Evolutionary conservation across 2,797 vertebrate genomes (phyloP).

Genomic region (Coranthus polyacanthus): DNA sequence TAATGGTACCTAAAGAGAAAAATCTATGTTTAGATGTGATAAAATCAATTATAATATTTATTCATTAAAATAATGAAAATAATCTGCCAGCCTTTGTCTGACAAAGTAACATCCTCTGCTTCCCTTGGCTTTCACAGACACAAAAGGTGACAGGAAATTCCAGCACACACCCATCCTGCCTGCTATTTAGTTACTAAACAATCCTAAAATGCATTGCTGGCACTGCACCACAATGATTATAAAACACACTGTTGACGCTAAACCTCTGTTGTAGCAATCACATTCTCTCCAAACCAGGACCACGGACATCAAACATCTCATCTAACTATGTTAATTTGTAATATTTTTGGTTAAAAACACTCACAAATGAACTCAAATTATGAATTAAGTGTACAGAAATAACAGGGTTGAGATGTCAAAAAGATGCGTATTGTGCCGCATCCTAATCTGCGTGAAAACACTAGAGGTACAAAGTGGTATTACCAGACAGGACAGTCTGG

Average conservation of each 20-base stretch:
- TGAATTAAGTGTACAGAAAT: too few relatives aligned
- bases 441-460: too few relatives aligned
- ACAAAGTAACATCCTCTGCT: conserved; percentile 56
- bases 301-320: conserved; percentile 1
- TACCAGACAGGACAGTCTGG: too few relatives aligned
- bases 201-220: conserved; percentile 64
- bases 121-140: conserved; percentile 57
- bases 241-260: conserved; percentile 47
- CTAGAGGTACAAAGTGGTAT: too few relatives aligned
- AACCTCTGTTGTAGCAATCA: conserved; percentile 11
- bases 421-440: too few relatives aligned
- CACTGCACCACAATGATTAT: conserved; percentile 38
- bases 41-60: conserved; percentile 20
- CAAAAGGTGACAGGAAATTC: conserved; percentile 85
- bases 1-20: conserved; percentile 24
- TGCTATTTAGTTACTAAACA: conserved; percentile 73
- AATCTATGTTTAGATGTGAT: conserved; percentile 35
- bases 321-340: too few relatives aligned
- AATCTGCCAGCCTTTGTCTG: conserved; percentile 39
- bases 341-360: too few relatives aligned
- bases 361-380: too few relatives aligned
- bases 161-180: conserved; percentile 80
- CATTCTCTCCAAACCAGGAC: conserved; percentile 20
- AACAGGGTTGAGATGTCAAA: too few relatives aligned
- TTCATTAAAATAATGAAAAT: conserved; percentile 18